phyloP scores from a whole-genome alignment of 2,888 invertebrate species.

The Tridacna crocea region DNA sequence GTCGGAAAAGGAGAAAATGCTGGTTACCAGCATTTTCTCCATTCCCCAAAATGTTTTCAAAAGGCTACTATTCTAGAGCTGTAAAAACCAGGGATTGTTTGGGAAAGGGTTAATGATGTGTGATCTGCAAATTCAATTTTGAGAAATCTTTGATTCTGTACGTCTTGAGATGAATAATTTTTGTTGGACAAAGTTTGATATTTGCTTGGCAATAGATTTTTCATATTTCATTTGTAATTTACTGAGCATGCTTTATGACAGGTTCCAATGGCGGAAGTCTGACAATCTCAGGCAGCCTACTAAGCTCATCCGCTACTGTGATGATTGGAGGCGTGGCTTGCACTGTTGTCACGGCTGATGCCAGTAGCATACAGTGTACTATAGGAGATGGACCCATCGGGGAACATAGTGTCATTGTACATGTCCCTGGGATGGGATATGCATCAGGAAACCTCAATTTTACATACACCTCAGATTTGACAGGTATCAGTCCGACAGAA shows the following conservation, averaged over 20 bases:
- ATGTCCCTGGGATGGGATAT: constrained; percentile 56
- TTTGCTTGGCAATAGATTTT: no score
- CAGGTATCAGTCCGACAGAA: constrained; percentile 39
- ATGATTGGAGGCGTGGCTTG: constrained; percentile 72
- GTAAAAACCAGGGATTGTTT: no score
- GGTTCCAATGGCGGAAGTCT: constrained; percentile 1
- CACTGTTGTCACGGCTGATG: constrained; percentile 52
- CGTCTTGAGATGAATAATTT: no score
- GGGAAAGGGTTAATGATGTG: no score
- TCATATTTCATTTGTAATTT: no score
- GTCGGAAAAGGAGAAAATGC: no score
- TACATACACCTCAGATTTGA: constrained; percentile 49
- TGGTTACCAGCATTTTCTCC: no score
- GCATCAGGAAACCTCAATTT: constrained; percentile 47
- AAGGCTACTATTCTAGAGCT: no score
- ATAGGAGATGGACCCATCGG: constrained; percentile 67
- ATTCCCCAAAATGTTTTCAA: no score
- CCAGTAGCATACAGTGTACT: constrained; percentile 66
- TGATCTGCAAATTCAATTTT: no score
- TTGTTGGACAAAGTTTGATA: no score
- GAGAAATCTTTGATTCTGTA: no score
- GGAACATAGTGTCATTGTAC: constrained; percentile 48
- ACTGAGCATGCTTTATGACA: background rate
- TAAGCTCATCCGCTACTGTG: constrained; percentile 63
- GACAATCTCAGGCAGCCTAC: constrained; percentile 70